Evolutionary conservation across 2,113 vertebrate genomes (phyloP).

Genomic region (Isurus oxyrinchus): DNA sequence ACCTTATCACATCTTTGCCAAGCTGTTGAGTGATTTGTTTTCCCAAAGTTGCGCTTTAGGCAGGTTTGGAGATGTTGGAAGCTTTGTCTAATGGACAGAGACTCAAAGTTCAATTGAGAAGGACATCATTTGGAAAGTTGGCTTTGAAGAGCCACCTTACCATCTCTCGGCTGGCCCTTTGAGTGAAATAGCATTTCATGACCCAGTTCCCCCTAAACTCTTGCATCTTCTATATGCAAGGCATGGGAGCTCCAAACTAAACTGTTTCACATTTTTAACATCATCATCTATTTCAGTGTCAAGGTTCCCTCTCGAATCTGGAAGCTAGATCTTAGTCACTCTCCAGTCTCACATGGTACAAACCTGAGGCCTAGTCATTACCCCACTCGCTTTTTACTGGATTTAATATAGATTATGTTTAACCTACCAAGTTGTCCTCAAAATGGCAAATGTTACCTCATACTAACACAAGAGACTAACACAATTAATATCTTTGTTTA

Average conservation of each 20-base stretch:
- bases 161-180: neutral
- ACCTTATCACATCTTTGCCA: neutral
- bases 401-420: neutral
- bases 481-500: neutral
- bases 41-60: neutral
- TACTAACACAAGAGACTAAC: neutral
- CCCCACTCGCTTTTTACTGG: neutral
- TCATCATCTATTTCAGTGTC: neutral
- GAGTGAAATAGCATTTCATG: too few species aligned
- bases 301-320: too few species aligned
- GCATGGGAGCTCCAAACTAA: neutral
- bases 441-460: neutral
- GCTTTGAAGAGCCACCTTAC: neutral
- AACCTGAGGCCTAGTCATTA: neutral
- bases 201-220: neutral
- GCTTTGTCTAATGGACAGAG: neutral
- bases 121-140: neutral
- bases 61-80: neutral
- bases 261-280: neutral
- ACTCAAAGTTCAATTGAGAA: neutral
- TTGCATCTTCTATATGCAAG: neutral
- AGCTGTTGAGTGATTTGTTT: neutral
- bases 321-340: neutral
- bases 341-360: neutral
- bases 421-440: neutral